These are phyloP conservation scores for Parus major DNA, from an alignment of 2,113 vertebrate genomes.

Conservation along the genomic window DNA sequence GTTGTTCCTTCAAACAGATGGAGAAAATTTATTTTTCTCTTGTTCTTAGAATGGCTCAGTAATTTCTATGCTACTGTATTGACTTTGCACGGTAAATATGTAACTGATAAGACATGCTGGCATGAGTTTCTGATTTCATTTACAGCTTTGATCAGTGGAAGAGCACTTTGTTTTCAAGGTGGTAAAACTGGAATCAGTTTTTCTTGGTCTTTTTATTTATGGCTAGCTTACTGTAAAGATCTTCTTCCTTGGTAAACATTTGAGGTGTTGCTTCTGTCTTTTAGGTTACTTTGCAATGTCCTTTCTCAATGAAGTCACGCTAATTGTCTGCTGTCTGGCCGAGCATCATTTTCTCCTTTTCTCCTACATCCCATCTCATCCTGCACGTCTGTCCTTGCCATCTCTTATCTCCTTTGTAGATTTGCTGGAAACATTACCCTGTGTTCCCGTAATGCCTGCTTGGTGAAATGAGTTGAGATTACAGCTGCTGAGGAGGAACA, in stretches of 20 bases:
- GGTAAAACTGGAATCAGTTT: neutral
- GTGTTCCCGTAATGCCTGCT: neutral
- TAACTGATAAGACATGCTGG: neutral
- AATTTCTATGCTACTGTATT: neutral
- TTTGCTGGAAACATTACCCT: neutral
- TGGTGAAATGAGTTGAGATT: neutral
- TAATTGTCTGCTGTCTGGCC: neutral
- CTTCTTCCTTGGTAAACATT: neutral
- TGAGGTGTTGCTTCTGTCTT: neutral
- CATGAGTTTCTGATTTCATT: neutral
- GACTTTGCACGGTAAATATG: neutral
- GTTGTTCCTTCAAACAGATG: neutral
- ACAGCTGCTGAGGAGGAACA: neutral
- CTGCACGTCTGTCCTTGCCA: neutral
- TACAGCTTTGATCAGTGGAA: neutral
- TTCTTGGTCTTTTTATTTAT: neutral
- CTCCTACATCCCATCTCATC: neutral
- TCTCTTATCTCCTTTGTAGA: neutral
- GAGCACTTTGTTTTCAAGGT: neutral
- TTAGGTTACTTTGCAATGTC: neutral
- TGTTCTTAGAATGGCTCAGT: neutral
- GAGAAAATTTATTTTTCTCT: slow-evolving; percentile 11
- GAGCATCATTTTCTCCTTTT: neutral
- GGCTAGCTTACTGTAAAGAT: neutral
- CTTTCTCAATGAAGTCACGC: neutral